Percentiles rank a stretch among this genome's conserved stretches.
phyloP scores from a whole-genome alignment of 2,888 invertebrate genomes.

The Chesias legatella region DNA sequence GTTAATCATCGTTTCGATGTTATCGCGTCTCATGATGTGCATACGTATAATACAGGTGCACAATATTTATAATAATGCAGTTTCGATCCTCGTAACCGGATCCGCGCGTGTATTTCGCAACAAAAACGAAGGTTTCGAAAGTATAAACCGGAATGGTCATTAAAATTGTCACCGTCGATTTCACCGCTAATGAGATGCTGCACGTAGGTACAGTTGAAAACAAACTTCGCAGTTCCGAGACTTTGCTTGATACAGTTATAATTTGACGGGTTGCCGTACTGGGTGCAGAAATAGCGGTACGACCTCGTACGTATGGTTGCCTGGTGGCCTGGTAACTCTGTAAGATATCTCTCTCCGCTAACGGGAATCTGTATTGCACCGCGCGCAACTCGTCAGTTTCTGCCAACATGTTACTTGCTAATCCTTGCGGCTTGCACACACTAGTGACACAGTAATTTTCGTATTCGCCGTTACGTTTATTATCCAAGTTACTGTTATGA shows the following conservation, averaged over 20 bases:
- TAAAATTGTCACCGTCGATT: constrained; percentile 47
- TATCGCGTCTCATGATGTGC: constrained; percentile 16
- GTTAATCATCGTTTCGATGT: constrained; percentile 8
- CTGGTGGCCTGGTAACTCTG: constrained; percentile 45
- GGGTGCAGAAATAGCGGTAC: constrained; percentile 68
- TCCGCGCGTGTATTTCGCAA: constrained; percentile 24
- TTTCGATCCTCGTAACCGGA: constrained; percentile 17
- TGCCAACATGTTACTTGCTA: constrained; percentile 22
- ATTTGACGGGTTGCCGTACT: constrained; percentile 57
- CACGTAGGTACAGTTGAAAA: constrained; percentile 39
- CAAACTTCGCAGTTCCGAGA: constrained; percentile 36
- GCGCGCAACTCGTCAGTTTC: constrained; percentile 36
- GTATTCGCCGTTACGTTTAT: constrained; percentile 17
- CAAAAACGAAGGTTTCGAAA: constrained; percentile 40
- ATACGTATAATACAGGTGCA: constrained; percentile 12
- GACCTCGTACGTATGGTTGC: constrained; percentile 50
- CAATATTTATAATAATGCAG: constrained; percentile 13
- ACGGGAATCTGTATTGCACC: constrained; percentile 50
- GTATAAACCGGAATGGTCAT: constrained; percentile 43
- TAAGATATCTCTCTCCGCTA: constrained; percentile 46
- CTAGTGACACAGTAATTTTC: constrained; percentile 36
- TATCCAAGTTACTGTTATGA: constrained; percentile 15
- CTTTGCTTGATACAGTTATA: constrained; percentile 61
- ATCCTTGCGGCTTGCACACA: constrained; percentile 23
- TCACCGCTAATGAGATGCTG: constrained; percentile 52